Evolutionary conservation across 2,888 invertebrate species (phyloP), one percentile per base, ranked within the genome.

Genomic region (Tenthredo distinguenda): DNA sequence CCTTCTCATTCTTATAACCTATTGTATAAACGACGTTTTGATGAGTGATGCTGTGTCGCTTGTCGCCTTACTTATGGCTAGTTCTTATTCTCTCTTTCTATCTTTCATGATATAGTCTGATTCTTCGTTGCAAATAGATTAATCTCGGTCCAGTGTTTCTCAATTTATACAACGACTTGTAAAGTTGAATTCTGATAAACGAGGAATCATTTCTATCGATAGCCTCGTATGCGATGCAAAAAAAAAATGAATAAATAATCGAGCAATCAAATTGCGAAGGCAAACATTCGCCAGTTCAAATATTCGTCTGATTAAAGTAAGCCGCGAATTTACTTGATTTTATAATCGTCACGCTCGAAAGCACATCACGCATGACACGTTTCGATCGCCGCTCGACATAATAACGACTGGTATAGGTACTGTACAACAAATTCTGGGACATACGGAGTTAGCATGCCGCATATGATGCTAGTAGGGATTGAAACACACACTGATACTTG

Each of bases 1-100:
- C 50, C 31, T 77, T 50, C 50, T 50, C 43, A 10, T 21, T 72
- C 47, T 31, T 77, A 2, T 40, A 37, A 21, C 6, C 50, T 47
- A 77, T 77, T 62, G 62, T 81, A 81, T 62, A 81, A 81, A 62
- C 79, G 40, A 62, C 58, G 79, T 62, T 81, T 43, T 62, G 40
- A 62, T 26, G 79, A 81, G n/a, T 37, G 37, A 21, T 21, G 62
- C 15, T 10, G 21, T 79, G 21, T 79, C 62, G 79, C 37, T n/a
- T 62, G 37, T 62, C 37, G 62, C 79, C 62, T 40, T 10, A 81
- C 26, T 34, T 81, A 21, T 10, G 31, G 15, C 10, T 40, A 6
- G 26, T 40, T 62, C 37, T 58, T 37, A 62, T 62, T 81, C 21
- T 40, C 21, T 81, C 40, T 5, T 4, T 37, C 62, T 5, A 18